Percentiles rank a stretch among this genome's conserved stretches.
Evolutionary conservation across 2,113 vertebrate genomes (phyloP).

Genomic region (Sander vitreus): DNA sequence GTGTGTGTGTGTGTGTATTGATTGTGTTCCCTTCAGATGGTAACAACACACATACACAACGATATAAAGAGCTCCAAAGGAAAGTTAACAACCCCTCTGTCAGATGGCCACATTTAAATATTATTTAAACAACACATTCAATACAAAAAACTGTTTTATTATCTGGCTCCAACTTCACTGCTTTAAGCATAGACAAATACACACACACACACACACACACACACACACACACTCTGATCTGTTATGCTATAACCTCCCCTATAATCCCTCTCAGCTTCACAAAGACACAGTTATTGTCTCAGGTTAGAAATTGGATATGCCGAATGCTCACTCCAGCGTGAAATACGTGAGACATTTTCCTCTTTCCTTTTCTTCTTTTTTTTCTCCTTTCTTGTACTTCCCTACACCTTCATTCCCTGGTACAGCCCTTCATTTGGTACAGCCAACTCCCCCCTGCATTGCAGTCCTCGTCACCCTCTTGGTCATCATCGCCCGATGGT

Average conservation of each 20-base stretch:
- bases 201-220: constrained; percentile 9
- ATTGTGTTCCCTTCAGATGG: constrained; percentile 38
- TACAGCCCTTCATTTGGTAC: too few species aligned
- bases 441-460: neutral
- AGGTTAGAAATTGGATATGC: constrained; percentile 68
- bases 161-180: neutral
- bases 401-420: neutral
- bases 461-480: neutral
- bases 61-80: constrained; percentile 28
- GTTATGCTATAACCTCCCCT: constrained; percentile 44
- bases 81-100: constrained; percentile 34
- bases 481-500: too few species aligned
- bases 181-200: constrained; percentile 24
- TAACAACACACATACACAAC: constrained; percentile 34
- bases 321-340: constrained; percentile 59
- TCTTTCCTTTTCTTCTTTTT: constrained; percentile 20
- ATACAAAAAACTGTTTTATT: constrained; percentile 32
- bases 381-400: constrained; percentile 10
- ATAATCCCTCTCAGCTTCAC: constrained; percentile 50
- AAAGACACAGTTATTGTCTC: constrained; percentile 56
- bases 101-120: constrained; percentile 42
- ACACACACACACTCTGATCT: constrained; percentile 23
- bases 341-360: constrained; percentile 58
- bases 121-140: constrained; percentile 54
- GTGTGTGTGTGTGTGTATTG: constrained; percentile 20